Base-by-base conservation (phyloP, 2,113 vertebrate species). In the Morone saxatilis region DNA sequence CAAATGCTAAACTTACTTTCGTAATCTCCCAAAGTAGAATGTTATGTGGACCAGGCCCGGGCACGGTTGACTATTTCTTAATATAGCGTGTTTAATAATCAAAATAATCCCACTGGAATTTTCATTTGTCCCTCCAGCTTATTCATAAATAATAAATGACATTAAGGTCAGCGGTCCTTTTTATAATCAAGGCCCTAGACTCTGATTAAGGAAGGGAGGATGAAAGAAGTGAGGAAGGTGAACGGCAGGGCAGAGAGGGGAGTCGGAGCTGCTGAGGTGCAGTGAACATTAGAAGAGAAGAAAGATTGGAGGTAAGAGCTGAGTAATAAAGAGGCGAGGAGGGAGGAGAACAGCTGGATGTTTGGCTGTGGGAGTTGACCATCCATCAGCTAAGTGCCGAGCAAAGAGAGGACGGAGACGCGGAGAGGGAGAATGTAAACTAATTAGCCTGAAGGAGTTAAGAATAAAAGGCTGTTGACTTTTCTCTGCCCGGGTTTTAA, bases 401-500 rank as follows among this genome's bases (percentile, higher is more conserved):
- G 65, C 73, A 88, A 86, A 86, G 73, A 89, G 86, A 81, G 43
- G 43, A 63, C 6, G 2, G 65, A 78, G 63, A 76, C 48, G 10
- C 66, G 56, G 20, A 53, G 60, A 82, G 66, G 54, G 54, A 68
- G 78, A 87, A 89, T 89, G 85, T 85, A 80, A 85, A 85, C 86
- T 90, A 82, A 93, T 93, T 90, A 91, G 77, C 81, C 19, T 4
- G 53, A 71, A 70, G 68, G 72, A 83, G 88, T 88, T 85, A 66
- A 88, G 80, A 87, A 87, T 87, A 85, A 91, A 92, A 86, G 41
- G n/a, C 22, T 91, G 84, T 93, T 93, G 88, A 91, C 89, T 78
- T 87, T 81, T 87, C 82, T 68, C 25, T 65, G 66, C 20, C 25
- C 5, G 0, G 25, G 74, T 51, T 48, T 31, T 25, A 61, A 71